Evolutionary conservation across 2,888 invertebrate genomes (phyloP).

Genomic region (Synergus umbraculus): DNA sequence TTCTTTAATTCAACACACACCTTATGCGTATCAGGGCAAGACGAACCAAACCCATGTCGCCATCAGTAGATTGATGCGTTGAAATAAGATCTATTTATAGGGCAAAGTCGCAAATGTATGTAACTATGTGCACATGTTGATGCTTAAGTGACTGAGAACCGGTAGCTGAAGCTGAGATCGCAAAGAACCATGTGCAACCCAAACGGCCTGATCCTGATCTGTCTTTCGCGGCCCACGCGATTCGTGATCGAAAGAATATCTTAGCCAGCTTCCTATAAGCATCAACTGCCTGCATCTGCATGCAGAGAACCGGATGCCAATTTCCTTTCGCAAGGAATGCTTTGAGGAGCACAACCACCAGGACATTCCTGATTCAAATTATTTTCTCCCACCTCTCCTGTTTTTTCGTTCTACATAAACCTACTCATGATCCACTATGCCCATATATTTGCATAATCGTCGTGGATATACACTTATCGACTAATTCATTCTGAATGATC

Average conservation of each 20-base stretch:
- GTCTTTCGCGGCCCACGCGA: constrained; percentile 53
- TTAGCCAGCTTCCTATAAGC: constrained; percentile 29
- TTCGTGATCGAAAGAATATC: constrained; percentile 60
- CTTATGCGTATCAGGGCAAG: constrained; percentile 52
- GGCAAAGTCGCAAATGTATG: constrained; percentile 42
- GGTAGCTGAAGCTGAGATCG: constrained; percentile 47
- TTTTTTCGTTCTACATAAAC: neutral
- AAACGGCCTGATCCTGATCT: constrained; percentile 49
- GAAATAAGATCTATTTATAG: constrained; percentile 56
- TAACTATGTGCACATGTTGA: constrained; percentile 40
- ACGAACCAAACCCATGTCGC: constrained; percentile 51
- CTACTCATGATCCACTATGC: neutral
- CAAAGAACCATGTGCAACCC: constrained; percentile 38
- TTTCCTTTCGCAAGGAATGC: constrained; percentile 48
- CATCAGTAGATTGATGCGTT: constrained; percentile 50
- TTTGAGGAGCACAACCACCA: neutral
- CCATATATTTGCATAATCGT: neutral
- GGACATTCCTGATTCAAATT: neutral
- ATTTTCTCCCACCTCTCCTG: neutral
- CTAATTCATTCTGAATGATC: constrained; percentile 1
- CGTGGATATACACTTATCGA: neutral
- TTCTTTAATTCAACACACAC: constrained; percentile 33
- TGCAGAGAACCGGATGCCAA: constrained; percentile 38
- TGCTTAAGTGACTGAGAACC: constrained; percentile 41
- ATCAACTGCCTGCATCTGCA: neutral